Conservation (phyloP, 2,113 vertebrate genomes). For the Laticauda laticaudata region DNA sequence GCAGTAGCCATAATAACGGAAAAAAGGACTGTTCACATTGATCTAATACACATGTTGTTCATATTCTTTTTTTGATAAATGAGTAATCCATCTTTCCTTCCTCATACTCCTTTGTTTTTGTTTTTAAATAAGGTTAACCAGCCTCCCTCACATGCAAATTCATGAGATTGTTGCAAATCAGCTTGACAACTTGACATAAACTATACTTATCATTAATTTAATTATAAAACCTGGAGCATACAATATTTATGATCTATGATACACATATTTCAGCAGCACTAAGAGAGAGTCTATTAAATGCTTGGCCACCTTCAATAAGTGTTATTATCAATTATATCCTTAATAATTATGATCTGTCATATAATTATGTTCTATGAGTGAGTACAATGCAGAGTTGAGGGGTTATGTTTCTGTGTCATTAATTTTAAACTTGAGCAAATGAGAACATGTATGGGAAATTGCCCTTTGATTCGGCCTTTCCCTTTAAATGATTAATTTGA, state of each 20-base stretch:
- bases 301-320: constrained; percentile 53
- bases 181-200: constrained; percentile 44
- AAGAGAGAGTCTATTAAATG: constrained; percentile 48
- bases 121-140: constrained; percentile 45
- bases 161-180: neutral
- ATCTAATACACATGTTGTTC: constrained; percentile 58
- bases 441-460: constrained; percentile 36
- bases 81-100: constrained; percentile 38
- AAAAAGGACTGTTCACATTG: constrained; percentile 50
- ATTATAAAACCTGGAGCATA: constrained; percentile 48
- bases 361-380: constrained; percentile 37
- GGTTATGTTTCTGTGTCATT: constrained; percentile 36
- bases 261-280: constrained; percentile 34
- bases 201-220: constrained; percentile 53
- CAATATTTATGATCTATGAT: constrained; percentile 38
- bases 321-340: constrained; percentile 54
- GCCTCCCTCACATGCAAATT: constrained; percentile 54
- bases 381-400: constrained; percentile 31
- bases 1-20: constrained; percentile 34
- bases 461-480: constrained; percentile 32
- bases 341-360: constrained; percentile 58
- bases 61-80: constrained; percentile 53
- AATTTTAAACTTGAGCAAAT: constrained; percentile 46
- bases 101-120: constrained; percentile 12
- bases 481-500: constrained; percentile 33